Evolutionary conservation across 1,140 invertebrate genomes (phyloP), one percentile per base, ranked within the genome.

Genomic region (Onthophagus taurus): DNA sequence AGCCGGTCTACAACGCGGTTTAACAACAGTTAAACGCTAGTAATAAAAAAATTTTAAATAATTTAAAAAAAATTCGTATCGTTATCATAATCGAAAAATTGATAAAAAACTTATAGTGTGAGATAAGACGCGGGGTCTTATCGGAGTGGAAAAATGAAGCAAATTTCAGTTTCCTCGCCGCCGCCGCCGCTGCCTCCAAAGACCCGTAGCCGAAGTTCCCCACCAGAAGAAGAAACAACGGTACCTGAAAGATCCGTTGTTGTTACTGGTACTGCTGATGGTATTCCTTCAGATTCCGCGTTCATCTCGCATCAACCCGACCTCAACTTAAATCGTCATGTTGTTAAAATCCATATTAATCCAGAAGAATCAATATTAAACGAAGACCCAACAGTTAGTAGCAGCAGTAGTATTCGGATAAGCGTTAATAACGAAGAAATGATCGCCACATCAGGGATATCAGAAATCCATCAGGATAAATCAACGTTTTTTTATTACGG

Each of bases 301-400:
- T 47, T 3, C 42, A 50, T 21, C 57, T 57, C 39, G 51, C 58
- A 34, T 45, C n/a, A n/a, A n/a, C n/a, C n/a, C n/a, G n/a, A n/a
- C n/a, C n/a, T 54, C 13, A 66, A 63, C 39, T 31, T 52, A 35
- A 45, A 59, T n/a, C n/a, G 64, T 9, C 76, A 81, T 60, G 77
- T 80, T 46, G 77, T 81, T 29, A 81, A 78, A 46, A 81, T 81
- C 56, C 72, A 70, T 57, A 79, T 81, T 54, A 78, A 77, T 58
- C 74, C 77, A 6, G 68, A 71, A 45, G 60, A 56, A 59, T 59
- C 61, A 38, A 66, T 42, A 67, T 65, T 64, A 26, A 60, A 61
- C 5, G 66, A 65, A 65, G 63, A 49, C 63, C 67, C 43, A 31
- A 63, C 49, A 61, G 68, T 37, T 56, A 54, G 52, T 61, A 63